A percentile compares a stretch with the other conserved stretches of the same genome.
Evolutionary conservation across 2,797 vertebrate genomes (phyloP).

Genomic region (Pseudochromis fuscus): DNA sequence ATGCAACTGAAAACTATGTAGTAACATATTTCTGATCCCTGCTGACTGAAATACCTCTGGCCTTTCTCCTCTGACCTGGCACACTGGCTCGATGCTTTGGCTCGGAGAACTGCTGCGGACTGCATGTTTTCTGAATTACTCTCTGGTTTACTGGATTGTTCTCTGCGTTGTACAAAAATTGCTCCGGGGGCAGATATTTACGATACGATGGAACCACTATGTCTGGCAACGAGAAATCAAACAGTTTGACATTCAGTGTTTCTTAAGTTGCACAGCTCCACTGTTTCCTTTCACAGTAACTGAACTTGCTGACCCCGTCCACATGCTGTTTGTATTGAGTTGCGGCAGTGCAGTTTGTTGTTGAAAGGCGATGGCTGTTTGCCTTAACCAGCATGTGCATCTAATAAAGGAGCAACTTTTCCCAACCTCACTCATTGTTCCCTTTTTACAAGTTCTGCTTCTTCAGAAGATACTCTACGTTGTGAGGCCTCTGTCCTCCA

Average conservation of each 20-base stretch:
- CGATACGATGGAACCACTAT: neutral
- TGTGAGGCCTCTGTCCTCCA: neutral
- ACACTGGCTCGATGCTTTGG: neutral
- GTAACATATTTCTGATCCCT: neutral
- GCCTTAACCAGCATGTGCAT: neutral
- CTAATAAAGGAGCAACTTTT: neutral
- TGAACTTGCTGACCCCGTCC: neutral
- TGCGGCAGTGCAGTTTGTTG: neutral
- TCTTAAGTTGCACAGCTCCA: neutral
- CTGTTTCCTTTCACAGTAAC: neutral
- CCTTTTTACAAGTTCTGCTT: too few relatives aligned
- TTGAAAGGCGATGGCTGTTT: neutral
- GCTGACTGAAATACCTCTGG: neutral
- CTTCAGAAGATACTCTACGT: neutral
- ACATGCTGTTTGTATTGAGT: neutral
- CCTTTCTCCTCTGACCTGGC: neutral
- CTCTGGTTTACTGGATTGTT: neutral
- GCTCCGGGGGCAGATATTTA: neutral
- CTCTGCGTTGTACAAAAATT: neutral
- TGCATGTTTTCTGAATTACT: neutral
- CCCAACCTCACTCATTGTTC: neutral
- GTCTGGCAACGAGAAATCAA: neutral
- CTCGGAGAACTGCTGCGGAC: neutral
- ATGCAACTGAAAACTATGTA: neutral
- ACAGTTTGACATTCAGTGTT: neutral